These are phyloP conservation scores for Polietes domitor DNA, from an alignment of 2,888 invertebrate genomes.

Conservation along the genomic window DNA sequence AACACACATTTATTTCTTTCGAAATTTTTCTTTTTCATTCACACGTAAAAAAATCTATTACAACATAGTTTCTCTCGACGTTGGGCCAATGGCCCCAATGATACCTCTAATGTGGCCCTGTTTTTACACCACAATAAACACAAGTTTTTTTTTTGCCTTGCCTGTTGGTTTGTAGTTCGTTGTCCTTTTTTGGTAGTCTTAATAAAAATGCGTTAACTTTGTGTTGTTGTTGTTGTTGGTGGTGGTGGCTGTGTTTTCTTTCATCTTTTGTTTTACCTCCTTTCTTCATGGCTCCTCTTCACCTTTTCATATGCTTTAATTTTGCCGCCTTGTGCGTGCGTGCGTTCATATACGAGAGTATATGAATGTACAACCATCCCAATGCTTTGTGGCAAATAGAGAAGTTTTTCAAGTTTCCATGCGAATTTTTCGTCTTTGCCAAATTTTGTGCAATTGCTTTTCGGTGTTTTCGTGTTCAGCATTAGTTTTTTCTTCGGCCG, in stretches of 20 bases:
- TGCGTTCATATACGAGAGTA: not conserved
- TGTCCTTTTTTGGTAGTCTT: constrained; percentile 64
- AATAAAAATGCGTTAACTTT: constrained; percentile 64
- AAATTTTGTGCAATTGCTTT: constrained; percentile 19
- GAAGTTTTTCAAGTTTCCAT: constrained; percentile 47
- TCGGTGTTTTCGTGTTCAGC: constrained; percentile 1
- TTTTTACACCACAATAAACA: constrained; percentile 13
- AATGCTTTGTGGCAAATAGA: constrained; percentile 54
- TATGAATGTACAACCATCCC: no score
- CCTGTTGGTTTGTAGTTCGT: constrained; percentile 48
- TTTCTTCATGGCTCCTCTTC: constrained; percentile 16
- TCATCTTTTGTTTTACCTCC: constrained; percentile 16
- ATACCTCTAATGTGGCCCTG: no score
- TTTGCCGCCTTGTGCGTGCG: constrained; percentile 57
- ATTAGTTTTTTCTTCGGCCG: not conserved
- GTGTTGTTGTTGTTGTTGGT: not conserved
- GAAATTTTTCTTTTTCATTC: no score
- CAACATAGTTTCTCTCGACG: not conserved
- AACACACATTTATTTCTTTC: no score
- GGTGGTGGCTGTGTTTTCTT: not conserved
- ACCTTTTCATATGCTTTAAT: constrained; percentile 23
- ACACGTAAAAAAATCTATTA: no score
- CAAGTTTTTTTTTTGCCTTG: not conserved
- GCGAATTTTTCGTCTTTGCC: not conserved
- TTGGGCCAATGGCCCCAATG: not conserved